Percentiles rank a stretch among this genome's conserved stretches.
These are phyloP conservation scores for Anisognathus igniventris DNA, from an alignment of 2,797 vertebrate species.

Conservation along the genomic window DNA sequence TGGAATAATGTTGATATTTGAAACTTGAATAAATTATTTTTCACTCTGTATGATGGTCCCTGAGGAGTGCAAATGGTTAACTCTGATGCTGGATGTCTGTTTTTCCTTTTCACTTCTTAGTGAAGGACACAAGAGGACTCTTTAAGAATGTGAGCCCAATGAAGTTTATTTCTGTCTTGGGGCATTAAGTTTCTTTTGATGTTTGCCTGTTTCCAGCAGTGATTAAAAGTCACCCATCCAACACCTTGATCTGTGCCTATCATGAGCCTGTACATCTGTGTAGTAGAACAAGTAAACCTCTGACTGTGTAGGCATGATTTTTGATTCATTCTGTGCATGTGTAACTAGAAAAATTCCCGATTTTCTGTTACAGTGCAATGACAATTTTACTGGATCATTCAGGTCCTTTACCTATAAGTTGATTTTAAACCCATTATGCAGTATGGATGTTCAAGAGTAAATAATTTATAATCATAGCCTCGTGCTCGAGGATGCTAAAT, in stretches of 20 bases:
- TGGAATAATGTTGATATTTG: neutral
- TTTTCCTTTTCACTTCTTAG: neutral
- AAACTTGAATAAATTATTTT: neutral
- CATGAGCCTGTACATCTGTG: neutral
- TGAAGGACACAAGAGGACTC: neutral
- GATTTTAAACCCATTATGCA: neutral
- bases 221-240: slow-evolving; percentile 5
- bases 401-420: neutral
- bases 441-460: slow-evolving; percentile 16
- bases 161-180: slow-evolving; percentile 23
- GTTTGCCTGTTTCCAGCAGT: neutral
- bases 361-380: neutral
- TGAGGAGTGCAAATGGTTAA: neutral
- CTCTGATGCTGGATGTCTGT: neutral
- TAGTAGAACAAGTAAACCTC: neutral
- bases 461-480: slow-evolving; percentile 8
- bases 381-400: neutral
- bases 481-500: neutral
- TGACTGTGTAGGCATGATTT: neutral
- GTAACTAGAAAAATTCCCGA: neutral
- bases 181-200: slow-evolving; percentile 12
- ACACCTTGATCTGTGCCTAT: neutral
- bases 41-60: neutral
- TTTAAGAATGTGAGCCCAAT: neutral
- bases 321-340: neutral